These are phyloP conservation scores for Microtus ochrogaster DNA, from an alignment of 2,113 vertebrate species.

Conservation along the genomic window DNA sequence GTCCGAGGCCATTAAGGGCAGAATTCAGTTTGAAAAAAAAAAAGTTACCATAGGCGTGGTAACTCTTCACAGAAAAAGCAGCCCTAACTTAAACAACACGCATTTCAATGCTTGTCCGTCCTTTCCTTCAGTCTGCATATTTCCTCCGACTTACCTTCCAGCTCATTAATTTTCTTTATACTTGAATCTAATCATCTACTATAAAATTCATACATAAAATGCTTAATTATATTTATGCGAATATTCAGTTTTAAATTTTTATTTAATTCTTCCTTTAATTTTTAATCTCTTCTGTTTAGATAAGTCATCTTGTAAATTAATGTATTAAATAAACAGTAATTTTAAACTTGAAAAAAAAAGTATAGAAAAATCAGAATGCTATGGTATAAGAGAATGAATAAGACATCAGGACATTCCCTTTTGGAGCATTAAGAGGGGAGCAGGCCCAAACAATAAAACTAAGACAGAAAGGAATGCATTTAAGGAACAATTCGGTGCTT, in stretches of 20 bases:
- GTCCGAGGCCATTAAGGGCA: background rate
- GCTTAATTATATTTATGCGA: background rate
- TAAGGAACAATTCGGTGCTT: background rate
- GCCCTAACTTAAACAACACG: background rate
- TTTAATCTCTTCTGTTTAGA: background rate
- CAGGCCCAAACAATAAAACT: background rate
- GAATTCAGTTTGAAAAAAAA: background rate
- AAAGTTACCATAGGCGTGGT: too few relatives aligned
- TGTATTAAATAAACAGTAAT: background rate
- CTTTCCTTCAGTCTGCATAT: background rate
- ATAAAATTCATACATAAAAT: background rate
- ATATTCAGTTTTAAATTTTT: slow-evolving; percentile 23
- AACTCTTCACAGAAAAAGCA: background rate
- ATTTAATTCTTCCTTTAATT: background rate
- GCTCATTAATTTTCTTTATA: background rate
- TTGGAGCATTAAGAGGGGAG: background rate
- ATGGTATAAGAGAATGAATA: background rate
- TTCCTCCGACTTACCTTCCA: background rate
- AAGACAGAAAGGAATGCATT: background rate
- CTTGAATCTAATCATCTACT: background rate
- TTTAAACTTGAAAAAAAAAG: background rate
- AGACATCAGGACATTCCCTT: background rate
- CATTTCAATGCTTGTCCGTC: background rate
- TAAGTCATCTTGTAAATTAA: background rate
- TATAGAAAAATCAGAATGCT: background rate